Percentiles rank a stretch among this genome's conserved stretches.
Evolutionary conservation across 2,888 invertebrate genomes (phyloP).

Genomic region (Lingula anatina): DNA sequence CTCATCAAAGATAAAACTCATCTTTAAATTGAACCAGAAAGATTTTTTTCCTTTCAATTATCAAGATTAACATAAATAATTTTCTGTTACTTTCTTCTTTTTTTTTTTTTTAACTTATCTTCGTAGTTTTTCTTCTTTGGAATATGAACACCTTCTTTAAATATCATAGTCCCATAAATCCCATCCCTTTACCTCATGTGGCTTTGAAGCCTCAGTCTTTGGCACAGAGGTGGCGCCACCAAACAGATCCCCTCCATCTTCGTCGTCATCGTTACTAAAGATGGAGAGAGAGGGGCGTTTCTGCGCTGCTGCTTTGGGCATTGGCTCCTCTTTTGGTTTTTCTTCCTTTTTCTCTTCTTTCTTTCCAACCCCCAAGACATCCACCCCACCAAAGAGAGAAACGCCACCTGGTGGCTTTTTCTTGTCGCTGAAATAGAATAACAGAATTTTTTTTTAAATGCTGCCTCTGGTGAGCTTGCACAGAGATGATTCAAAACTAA

Average conservation of each 20-base stretch:
- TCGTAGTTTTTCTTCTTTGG: too few relatives aligned
- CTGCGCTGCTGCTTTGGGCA: slow-evolving; percentile 1
- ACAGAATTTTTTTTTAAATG: too few relatives aligned
- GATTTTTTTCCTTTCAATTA: too few relatives aligned
- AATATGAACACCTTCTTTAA: neutral
- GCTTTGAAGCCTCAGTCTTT: slow-evolving; percentile 5
- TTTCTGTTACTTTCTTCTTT: too few relatives aligned
- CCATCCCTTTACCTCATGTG: neutral
- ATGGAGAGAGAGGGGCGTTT: slow-evolving; percentile 9
- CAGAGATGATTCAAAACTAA: too few relatives aligned
- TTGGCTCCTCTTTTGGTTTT: neutral
- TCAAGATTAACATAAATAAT: too few relatives aligned
- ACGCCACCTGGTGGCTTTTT: slow-evolving; percentile 36
- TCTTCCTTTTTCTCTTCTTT: slow-evolving; percentile 6
- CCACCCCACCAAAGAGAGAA: slow-evolving; percentile 33
- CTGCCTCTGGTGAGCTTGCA: slow-evolving; percentile 14
- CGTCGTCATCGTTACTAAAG: slow-evolving; percentile 18
- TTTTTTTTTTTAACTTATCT: too few relatives aligned
- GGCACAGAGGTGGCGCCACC: neutral
- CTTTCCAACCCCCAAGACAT: neutral
- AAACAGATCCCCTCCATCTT: slow-evolving; percentile 8
- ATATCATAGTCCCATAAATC: neutral
- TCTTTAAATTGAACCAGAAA: too few relatives aligned
- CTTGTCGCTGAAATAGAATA: too few relatives aligned
- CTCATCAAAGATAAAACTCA: too few relatives aligned